These are phyloP conservation scores for Stenopsyche tienmushanensis DNA, from an alignment of 1,140 invertebrate species.

Conservation along the genomic window DNA sequence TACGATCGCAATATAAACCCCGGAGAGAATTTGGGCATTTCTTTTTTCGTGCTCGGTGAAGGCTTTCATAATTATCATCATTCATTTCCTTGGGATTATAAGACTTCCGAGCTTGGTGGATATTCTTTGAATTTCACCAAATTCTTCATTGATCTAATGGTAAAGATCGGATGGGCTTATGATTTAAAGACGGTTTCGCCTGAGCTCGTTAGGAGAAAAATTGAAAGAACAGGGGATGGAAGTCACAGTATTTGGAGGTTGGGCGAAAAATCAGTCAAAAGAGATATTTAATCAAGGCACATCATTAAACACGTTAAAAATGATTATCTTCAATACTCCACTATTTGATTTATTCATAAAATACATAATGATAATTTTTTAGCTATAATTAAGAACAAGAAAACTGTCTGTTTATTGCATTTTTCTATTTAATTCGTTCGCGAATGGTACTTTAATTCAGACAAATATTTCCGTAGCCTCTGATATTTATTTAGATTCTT, in stretches of 20 bases:
- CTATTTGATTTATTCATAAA: too few species aligned
- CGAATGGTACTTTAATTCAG: too few species aligned
- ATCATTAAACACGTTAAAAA: too few species aligned
- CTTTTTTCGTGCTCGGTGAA: conserved; percentile 74
- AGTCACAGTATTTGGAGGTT: conserved; percentile 74
- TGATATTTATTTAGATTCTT: too few species aligned
- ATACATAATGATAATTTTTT: too few species aligned
- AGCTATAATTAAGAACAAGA: too few species aligned
- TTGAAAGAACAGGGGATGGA: conserved; percentile 68
- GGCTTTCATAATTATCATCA: conserved; percentile 98
- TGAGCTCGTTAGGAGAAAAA: conserved; percentile 63
- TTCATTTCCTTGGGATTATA: conserved; percentile 88
- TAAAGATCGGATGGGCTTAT: conserved; percentile 71
- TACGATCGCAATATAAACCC: conserved; percentile 77
- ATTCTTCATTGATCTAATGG: conserved; percentile 81
- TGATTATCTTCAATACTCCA: too few species aligned
- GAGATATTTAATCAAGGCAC: too few species aligned
- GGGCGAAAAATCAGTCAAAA: conserved; percentile 79
- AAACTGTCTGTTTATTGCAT: too few species aligned
- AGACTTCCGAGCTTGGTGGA: conserved; percentile 75
- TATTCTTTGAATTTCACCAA: conserved; percentile 81
- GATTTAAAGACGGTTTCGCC: conserved; percentile 72
- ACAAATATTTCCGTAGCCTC: too few species aligned
- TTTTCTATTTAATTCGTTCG: too few species aligned
- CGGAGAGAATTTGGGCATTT: conserved; percentile 68